A percentile compares a stretch with the other conserved stretches of the same genome.
These are phyloP conservation scores for Drosophila funebris DNA, from an alignment of 1,140 invertebrate species.

Conservation along the genomic window DNA sequence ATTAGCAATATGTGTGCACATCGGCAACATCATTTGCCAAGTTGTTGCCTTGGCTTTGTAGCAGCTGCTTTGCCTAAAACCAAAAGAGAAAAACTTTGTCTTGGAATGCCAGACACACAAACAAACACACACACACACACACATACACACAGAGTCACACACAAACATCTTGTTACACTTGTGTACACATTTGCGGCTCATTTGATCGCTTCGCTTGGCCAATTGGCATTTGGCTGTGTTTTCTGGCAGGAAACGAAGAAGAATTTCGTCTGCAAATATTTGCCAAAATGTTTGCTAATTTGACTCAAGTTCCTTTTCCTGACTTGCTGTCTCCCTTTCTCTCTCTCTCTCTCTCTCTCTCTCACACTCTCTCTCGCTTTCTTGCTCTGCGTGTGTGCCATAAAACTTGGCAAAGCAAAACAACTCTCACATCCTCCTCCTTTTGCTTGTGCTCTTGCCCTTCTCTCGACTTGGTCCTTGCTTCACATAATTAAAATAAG, in stretches of 20 bases:
- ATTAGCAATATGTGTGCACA: constrained; percentile 1
- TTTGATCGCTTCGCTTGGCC: constrained; percentile 71
- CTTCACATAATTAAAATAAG: constrained; percentile 35
- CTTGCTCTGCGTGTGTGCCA: background rate
- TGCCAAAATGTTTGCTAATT: constrained; percentile 70
- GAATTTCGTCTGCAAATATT: constrained; percentile 71
- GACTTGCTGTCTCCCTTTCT: background rate
- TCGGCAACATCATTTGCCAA: constrained; percentile 6
- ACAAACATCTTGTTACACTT: constrained; percentile 27
- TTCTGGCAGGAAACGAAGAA: background rate
- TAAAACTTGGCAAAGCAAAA: constrained; percentile 20
- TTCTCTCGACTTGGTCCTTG: background rate
- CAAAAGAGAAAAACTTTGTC: constrained; percentile 19
- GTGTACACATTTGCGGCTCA: constrained; percentile 77
- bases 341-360: background rate
- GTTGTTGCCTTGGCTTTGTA: constrained; percentile 43
- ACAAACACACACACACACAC: constrained; percentile 2
- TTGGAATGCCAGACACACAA: constrained; percentile 6
- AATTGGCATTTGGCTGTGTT: constrained; percentile 48
- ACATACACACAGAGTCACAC: background rate
- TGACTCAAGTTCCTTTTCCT: constrained; percentile 51
- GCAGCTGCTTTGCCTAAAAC: constrained; percentile 27
- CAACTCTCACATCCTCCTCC: background rate
- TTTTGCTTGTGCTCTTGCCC: background rate
- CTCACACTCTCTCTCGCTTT: background rate